These are phyloP conservation scores for Parnassius mnemosyne DNA, from an alignment of 2,888 invertebrate species.

Conservation along the genomic window DNA sequence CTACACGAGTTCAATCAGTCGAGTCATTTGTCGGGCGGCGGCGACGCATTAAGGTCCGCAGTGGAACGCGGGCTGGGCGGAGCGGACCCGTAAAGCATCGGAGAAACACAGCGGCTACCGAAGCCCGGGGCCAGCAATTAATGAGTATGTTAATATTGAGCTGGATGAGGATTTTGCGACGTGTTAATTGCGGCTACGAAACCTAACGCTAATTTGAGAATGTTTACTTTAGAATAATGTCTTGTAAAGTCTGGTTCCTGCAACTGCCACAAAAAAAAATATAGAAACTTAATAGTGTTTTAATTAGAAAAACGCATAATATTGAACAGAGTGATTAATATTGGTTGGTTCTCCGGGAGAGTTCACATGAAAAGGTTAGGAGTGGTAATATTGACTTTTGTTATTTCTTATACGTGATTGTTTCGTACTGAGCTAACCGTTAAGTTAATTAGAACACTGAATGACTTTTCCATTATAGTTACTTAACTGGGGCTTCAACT, in stretches of 20 bases:
- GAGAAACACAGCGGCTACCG: slow-evolving; percentile 70
- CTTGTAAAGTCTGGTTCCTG: too few relatives aligned
- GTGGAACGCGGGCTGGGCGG: slow-evolving; percentile 59
- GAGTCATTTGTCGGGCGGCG: slow-evolving; percentile 62
- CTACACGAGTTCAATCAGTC: slow-evolving; percentile 66
- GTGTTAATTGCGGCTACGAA: slow-evolving; percentile 22
- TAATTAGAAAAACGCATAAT: too few relatives aligned
- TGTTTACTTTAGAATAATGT: not conserved
- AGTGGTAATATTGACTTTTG: not conserved
- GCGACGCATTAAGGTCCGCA: slow-evolving; percentile 49
- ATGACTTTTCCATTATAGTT: slow-evolving; percentile 9
- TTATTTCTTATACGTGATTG: not conserved
- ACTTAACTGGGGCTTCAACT: slow-evolving; percentile 9
- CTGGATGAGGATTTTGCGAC: slow-evolving; percentile 22
- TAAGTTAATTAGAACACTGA: slow-evolving; percentile 11
- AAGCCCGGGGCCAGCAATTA: slow-evolving; percentile 72
- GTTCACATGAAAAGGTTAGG: slow-evolving; percentile 10
- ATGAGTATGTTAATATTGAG: slow-evolving; percentile 73
- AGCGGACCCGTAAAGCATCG: slow-evolving; percentile 63
- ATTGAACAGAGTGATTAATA: too few relatives aligned
- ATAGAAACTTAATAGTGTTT: too few relatives aligned
- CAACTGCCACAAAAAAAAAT: too few relatives aligned
- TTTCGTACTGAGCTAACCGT: not conserved
- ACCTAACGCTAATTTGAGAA: slow-evolving; percentile 23
- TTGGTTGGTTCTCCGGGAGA: not conserved